Evolutionary conservation across 2,113 vertebrate species (phyloP).

Genomic region (Accipiter virgatus): DNA sequence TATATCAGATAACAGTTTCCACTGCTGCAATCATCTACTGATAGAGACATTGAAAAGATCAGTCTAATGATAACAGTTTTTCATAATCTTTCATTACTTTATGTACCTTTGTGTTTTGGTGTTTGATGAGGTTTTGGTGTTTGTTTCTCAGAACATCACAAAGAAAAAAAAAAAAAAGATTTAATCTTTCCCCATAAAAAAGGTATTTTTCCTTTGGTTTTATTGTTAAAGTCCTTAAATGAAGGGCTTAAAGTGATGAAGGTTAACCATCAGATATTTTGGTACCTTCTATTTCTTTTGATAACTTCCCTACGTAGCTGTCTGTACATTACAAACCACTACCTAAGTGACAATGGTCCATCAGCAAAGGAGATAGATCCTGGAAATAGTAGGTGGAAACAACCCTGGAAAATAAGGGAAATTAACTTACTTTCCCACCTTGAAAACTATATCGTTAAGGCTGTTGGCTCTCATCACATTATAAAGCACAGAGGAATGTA

Average conservation of each 20-base stretch:
- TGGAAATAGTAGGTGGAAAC: not conserved
- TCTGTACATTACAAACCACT: not conserved
- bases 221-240: not conserved
- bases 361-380: not conserved
- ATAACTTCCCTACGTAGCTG: not conserved
- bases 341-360: not conserved
- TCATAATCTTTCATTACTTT: not conserved
- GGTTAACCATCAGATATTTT: not conserved
- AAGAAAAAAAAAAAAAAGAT: not conserved
- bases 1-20: not conserved
- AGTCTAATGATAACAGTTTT: not conserved
- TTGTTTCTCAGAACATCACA: not conserved
- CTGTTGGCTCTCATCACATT: not conserved
- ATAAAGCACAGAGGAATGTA: not conserved
- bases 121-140: not conserved
- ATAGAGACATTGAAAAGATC: not conserved
- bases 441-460: not conserved
- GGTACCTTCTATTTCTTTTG: not conserved
- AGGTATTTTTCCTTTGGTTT: rapidly evolving
- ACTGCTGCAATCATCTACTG: not conserved
- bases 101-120: not conserved
- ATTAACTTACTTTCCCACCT: rapidly evolving
- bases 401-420: not conserved
- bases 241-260: not conserved
- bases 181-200: not conserved